Base-by-base conservation (phyloP, 2,797 vertebrate species). In the Molossus molossus region DNA sequence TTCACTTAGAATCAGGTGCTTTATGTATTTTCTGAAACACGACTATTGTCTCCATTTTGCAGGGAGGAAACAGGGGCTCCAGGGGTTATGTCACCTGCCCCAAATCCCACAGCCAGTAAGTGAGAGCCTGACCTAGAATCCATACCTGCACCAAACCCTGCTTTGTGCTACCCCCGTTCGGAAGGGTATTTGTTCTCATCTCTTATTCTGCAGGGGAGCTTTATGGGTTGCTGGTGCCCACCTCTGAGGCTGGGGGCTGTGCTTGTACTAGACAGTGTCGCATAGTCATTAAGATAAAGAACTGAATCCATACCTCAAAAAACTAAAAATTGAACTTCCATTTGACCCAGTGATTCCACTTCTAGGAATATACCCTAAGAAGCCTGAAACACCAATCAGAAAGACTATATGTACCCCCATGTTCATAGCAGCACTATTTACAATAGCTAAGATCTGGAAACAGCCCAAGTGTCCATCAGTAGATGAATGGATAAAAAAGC, bases 211-310 rank as follows among this genome's bases (percentile, higher is more conserved):
- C 29, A 23, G 21, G 25, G 21, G 27, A 86, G 53, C n/a, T 23
- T 5, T 14, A 4, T 7, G 1, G 18, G 14, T 3, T 62, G 15
- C 6, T 1, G 0, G 7, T 62, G 27, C 3, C 73, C 17, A 6
- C 50, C 37, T 88, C 58, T 17, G 48, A 92, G 45, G 27, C 12
- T 12, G 4, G 4, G 17, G 57, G 4, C 20, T 33, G n/a, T 37
- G 48, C 37, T 48, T 9, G 2, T 11, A 0, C 3, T 3, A 64
- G 76, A 29, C 14, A n/a, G 21, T 23, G 58, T 1, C 45, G n/a
- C n/a, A 20, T 2, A 3, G 2, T 62, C 50, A 33, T 57, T 69
- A 65, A 88, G 73, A 77, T n/a, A 33, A 65, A 82, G 83, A 60
- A 79, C 83, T 70, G 79, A 91, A 50, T 77, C 62, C 20, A 33